Evolutionary conservation across 53 echinoderm and acorn worm genomes (phyloP).

Genomic region (Apostichopus leukothele): DNA sequence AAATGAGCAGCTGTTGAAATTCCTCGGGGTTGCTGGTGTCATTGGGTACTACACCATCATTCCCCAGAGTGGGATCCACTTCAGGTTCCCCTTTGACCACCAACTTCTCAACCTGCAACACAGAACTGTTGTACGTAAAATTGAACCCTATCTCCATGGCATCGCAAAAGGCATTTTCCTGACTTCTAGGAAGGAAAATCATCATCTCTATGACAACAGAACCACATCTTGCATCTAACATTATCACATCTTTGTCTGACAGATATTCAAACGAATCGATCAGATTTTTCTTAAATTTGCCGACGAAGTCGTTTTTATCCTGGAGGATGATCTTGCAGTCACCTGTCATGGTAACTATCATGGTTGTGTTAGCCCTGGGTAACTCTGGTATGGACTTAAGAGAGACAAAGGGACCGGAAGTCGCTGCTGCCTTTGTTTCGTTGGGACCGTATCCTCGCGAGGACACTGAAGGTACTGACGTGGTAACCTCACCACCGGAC

Average conservation of each 20-base stretch:
- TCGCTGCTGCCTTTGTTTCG: too few relatives aligned
- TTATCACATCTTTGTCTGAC: neutral
- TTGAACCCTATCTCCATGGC: neutral
- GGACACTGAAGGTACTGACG: too few relatives aligned
- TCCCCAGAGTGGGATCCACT: neutral
- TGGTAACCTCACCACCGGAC: too few relatives aligned
- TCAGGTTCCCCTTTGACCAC: neutral
- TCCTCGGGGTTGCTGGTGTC: neutral
- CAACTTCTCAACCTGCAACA: neutral
- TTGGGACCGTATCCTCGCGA: too few relatives aligned
- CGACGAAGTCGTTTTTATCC: constrained; percentile 52
- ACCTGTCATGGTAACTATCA: constrained; percentile 37
- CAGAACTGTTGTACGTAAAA: neutral
- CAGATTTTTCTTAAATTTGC: constrained; percentile 45
- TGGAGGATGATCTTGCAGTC: constrained; percentile 54
- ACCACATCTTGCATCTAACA: neutral
- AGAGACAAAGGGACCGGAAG: neutral
- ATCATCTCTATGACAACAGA: neutral
- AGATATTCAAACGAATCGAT: neutral
- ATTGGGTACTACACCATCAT: neutral
- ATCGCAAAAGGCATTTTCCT: neutral
- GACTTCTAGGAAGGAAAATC: neutral
- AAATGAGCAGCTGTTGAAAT: constrained; percentile 71
- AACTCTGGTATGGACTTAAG: neutral
- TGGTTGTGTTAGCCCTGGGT: neutral